These are phyloP conservation scores for Harmothoe impar DNA, from an alignment of 2,888 invertebrate genomes.

Conservation along the genomic window DNA sequence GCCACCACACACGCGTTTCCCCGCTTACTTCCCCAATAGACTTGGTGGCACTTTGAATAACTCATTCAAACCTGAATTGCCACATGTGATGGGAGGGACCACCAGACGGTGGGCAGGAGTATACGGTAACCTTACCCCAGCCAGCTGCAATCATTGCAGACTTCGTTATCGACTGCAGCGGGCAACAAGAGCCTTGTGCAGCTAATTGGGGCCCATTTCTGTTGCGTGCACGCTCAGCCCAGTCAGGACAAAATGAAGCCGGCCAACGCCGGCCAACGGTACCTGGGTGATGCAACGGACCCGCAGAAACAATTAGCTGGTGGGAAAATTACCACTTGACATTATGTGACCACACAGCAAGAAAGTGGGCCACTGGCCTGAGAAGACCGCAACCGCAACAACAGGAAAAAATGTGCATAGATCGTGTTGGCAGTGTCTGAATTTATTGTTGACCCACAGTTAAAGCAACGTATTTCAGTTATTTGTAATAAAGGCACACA, in stretches of 20 bases:
- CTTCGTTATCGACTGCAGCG: not conserved
- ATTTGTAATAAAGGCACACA: too few relatives aligned
- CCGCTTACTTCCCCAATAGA: too few relatives aligned
- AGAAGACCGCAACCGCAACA: not conserved
- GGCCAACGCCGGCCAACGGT: not conserved
- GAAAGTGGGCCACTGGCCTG: not conserved
- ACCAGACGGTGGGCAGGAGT: too few relatives aligned
- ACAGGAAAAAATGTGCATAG: not conserved
- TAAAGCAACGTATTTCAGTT: too few relatives aligned
- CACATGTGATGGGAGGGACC: too few relatives aligned
- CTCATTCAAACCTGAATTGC: too few relatives aligned
- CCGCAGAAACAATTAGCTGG: constrained; percentile 3
- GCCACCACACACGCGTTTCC: too few relatives aligned
- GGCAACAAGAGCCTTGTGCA: not conserved
- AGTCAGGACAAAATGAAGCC: not conserved
- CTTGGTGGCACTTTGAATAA: too few relatives aligned
- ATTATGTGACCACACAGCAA: not conserved
- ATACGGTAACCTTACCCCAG: not conserved
- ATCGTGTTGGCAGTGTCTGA: too few relatives aligned
- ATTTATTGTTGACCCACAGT: too few relatives aligned
- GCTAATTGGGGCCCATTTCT: constrained; percentile 18
- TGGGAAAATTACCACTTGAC: constrained; percentile 34
- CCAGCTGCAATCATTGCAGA: not conserved
- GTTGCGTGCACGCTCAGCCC: not conserved
- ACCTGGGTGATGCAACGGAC: constrained; percentile 26